phyloP scores from a whole-genome alignment of 1,140 invertebrate species.

The Amyelois transitella region DNA sequence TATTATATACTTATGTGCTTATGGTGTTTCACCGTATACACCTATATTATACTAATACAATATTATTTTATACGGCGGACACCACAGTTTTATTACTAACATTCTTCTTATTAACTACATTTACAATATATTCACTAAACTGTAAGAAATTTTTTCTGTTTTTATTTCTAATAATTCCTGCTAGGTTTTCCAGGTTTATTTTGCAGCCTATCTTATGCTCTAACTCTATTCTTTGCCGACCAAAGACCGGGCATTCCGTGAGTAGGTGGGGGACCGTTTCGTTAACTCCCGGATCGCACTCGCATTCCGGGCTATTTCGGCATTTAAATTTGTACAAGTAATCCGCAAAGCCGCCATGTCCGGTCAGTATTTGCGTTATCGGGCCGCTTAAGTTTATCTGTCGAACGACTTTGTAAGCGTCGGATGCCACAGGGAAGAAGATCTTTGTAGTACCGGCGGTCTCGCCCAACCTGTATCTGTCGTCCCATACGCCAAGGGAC shows the following conservation, averaged over 20 bases:
- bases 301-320: background rate
- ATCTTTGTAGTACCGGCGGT: background rate
- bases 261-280: background rate
- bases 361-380: background rate
- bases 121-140: no score
- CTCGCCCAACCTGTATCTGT: conserved; percentile 1
- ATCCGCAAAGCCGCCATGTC: background rate
- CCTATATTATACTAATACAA: no score
- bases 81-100: no score
- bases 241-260: background rate
- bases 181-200: no score
- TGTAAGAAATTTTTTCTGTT: no score
- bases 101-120: no score
- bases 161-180: no score
- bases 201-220: background rate
- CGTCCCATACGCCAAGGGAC: conserved; percentile 12
- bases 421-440: background rate
- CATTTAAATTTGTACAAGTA: conserved; percentile 1
- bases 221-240: background rate
- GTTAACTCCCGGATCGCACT: background rate
- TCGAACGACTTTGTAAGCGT: background rate
- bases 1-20: no score
- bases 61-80: no score
- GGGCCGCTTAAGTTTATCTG: background rate
- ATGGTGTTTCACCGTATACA: no score